Base-by-base conservation (phyloP, 1,140 invertebrate species). In the Drosophila tristis region DNA sequence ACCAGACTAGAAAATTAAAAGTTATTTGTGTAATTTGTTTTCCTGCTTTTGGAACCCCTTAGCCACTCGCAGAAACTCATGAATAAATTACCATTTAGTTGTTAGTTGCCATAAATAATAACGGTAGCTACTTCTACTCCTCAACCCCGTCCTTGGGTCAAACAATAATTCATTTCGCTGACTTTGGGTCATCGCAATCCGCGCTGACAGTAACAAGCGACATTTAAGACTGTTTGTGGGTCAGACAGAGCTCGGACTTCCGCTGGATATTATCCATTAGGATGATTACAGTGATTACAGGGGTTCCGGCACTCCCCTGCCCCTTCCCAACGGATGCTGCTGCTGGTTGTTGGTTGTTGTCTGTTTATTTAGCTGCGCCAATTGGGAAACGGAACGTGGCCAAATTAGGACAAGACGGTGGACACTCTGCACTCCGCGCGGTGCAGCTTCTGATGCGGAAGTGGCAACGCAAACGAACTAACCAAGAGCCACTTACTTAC, bases 401-500 rank as follows among this genome's bases (percentile, higher is more conserved):
- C 68, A 81, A 86, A 86, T 86, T 87, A 71, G 81, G 78, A 81
- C 63, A 44, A 59, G 49, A 45, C 45, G 48, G 60, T 78, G 78
- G 82, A 67, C 78, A 63, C 11, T 49, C 39, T 64, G 75, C 62
- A 79, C 9, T 35, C 9, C 31, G 35, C 35, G 35, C 11, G 11
- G 4, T 13, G 35, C 3, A 13, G 35, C 35, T 39, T 4, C 60
- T 65, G 72, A 87, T 57, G 82, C 82, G 82, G 81, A 85, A 85
- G 80, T 85, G 81, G 78, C 78, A 86, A 74, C 67, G 77, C 78
- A 87, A 86, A 71, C 78, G 74, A 87, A 87, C 82, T 87, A 87
- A 89, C 74, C 82, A 89, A 87, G 82, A 89, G 82, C 78, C 82
- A 87, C 82, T 87, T 87, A 89, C 84, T 89, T 89, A 89, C 78